phyloP scores from a whole-genome alignment of 2,888 invertebrate genomes.

The Plagodis dolabraria region DNA sequence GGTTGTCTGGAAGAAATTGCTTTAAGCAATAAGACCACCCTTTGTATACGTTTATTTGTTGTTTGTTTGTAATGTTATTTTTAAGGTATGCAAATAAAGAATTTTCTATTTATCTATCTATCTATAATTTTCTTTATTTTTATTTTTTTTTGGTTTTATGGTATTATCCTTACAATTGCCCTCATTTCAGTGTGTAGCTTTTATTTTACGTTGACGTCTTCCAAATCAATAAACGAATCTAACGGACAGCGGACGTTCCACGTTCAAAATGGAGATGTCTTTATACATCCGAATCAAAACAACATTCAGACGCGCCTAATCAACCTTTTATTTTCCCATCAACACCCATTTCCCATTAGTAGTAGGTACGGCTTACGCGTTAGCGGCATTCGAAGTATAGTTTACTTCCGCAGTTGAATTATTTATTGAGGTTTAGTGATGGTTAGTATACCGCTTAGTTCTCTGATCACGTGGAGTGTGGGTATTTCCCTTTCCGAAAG shows the following conservation, averaged over 20 bases:
- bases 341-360: constrained; percentile 31
- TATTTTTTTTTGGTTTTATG: no score
- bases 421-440: constrained; percentile 18
- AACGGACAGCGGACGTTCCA: neutral
- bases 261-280: constrained; percentile 3
- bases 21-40: no score
- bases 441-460: constrained; percentile 41
- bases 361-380: constrained; percentile 4
- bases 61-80: no score
- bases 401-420: constrained; percentile 41
- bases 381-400: constrained; percentile 30
- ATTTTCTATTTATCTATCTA: no score
- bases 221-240: neutral
- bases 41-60: no score
- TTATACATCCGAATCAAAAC: constrained; percentile 4
- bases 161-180: no score
- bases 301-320: constrained; percentile 12
- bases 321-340: constrained; percentile 23
- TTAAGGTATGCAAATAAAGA: no score
- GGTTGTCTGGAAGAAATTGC: no score
- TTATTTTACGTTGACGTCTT: no score
- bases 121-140: no score
- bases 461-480: constrained; percentile 50
- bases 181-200: no score
- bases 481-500: constrained; percentile 56